Percentiles rank a stretch among this genome's conserved stretches.
phyloP scores from a whole-genome alignment of 2,113 vertebrate genomes.

The Rattus rattus region DNA sequence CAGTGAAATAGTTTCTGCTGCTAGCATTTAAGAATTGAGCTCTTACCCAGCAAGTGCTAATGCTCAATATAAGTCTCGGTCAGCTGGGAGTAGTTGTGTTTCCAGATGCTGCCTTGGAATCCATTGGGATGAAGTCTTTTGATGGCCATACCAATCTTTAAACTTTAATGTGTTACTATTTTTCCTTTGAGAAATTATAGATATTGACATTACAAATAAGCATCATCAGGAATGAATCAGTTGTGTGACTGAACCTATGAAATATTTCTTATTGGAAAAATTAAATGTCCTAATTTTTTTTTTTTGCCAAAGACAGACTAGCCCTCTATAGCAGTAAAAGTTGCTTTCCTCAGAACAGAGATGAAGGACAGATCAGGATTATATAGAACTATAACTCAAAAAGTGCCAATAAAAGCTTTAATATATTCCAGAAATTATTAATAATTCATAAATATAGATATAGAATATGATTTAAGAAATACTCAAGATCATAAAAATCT shows the following conservation, averaged over 20 bases:
- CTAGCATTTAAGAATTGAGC: not conserved
- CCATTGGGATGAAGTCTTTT: not conserved
- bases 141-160: slow-evolving; percentile 3
- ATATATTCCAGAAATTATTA: not conserved
- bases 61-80: not conserved
- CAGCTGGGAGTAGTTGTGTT: not conserved
- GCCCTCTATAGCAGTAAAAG: not conserved
- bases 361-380: not conserved
- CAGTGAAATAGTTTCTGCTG: not conserved
- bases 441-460: not conserved
- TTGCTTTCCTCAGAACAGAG: not conserved
- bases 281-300: not conserved
- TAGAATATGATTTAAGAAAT: slow-evolving; percentile 17
- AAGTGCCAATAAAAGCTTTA: not conserved
- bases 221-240: not conserved
- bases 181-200: not conserved
- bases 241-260: not conserved
- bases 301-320: slow-evolving; percentile 15
- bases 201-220: not conserved
- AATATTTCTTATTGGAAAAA: slow-evolving; percentile 15
- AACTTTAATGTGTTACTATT: not conserved
- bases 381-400: slow-evolving; percentile 19
- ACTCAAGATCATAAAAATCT: slow-evolving; percentile 10
- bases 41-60: not conserved
- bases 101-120: not conserved